These are phyloP conservation scores for Camponotus fellah DNA, from an alignment of 2,888 invertebrate genomes.

Conservation along the genomic window DNA sequence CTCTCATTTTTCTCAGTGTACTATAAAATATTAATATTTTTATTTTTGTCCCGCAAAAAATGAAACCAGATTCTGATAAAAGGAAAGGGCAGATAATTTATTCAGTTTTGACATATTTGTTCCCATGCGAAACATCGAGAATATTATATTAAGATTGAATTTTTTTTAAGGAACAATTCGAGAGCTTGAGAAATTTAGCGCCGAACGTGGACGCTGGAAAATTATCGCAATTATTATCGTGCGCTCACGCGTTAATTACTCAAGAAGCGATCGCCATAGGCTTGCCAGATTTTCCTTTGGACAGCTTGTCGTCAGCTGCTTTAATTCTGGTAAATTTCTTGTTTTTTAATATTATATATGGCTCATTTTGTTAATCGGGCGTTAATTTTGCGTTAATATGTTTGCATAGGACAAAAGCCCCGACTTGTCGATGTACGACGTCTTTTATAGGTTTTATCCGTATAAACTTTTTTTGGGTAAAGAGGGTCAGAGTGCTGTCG, in stretches of 20 bases:
- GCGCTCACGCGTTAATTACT: conserved; percentile 92
- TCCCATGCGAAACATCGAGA: neutral
- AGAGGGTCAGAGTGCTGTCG: conserved; percentile 92
- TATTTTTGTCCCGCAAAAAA: neutral
- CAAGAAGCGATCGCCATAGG: conserved; percentile 91
- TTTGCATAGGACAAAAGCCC: conserved; percentile 90
- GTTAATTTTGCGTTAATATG: conserved; percentile 49
- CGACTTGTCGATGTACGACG: conserved; percentile 89
- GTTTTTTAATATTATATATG: conserved; percentile 17
- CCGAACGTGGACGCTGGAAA: conserved; percentile 87
- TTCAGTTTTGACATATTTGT: neutral
- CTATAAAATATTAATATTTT: neutral
- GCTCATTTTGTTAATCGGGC: neutral
- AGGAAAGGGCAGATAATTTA: neutral
- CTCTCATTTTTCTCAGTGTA: too few relatives aligned
- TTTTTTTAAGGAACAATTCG: conserved; percentile 88
- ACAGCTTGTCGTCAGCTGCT: conserved; percentile 91
- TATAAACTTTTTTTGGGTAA: conserved; percentile 92
- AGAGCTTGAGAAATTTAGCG: conserved; percentile 86
- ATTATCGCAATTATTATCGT: conserved; percentile 88
- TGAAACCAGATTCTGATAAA: too few relatives aligned
- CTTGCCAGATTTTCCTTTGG: conserved; percentile 96
- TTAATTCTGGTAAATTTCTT: conserved; percentile 88
- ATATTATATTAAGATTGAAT: neutral
- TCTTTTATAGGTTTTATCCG: conserved; percentile 94